Conservation (phyloP, 2,113 vertebrate genomes). For the Procapra przewalskii region DNA sequence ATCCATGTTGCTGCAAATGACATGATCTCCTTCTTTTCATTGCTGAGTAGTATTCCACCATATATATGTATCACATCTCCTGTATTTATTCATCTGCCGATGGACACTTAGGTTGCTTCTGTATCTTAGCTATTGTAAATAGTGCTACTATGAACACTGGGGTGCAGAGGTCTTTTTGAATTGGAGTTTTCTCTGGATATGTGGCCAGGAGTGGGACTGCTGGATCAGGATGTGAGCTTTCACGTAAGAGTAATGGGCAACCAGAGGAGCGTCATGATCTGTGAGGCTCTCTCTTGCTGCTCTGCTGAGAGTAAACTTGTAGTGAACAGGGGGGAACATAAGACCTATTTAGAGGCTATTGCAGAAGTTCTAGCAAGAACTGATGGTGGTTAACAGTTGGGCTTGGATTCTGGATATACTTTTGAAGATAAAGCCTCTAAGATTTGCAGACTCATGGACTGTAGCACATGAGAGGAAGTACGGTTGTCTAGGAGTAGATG, state of each 20-base stretch:
- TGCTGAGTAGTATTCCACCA: background rate
- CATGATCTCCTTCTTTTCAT: background rate
- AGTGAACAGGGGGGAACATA: background rate
- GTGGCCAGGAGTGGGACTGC: background rate
- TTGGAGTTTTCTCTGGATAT: background rate
- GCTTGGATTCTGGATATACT: background rate
- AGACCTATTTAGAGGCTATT: background rate
- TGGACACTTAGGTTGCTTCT: background rate
- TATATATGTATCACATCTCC: background rate
- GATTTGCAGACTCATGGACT: background rate
- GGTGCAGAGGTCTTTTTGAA: background rate
- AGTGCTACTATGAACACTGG: background rate
- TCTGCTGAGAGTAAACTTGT: background rate
- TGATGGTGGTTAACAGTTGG: background rate
- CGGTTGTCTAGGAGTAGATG: background rate
- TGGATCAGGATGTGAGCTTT: background rate
- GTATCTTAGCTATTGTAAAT: background rate
- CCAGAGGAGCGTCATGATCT: background rate
- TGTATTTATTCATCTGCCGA: background rate
- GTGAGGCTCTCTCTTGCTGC: background rate
- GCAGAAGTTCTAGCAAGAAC: background rate
- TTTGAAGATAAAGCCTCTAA: background rate
- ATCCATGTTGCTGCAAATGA: background rate
- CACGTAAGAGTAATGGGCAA: background rate
- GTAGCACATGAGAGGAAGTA: background rate